These are phyloP conservation scores for Oncopeltus fasciatus DNA, from an alignment of 1,140 invertebrate species.

Conservation along the genomic window DNA sequence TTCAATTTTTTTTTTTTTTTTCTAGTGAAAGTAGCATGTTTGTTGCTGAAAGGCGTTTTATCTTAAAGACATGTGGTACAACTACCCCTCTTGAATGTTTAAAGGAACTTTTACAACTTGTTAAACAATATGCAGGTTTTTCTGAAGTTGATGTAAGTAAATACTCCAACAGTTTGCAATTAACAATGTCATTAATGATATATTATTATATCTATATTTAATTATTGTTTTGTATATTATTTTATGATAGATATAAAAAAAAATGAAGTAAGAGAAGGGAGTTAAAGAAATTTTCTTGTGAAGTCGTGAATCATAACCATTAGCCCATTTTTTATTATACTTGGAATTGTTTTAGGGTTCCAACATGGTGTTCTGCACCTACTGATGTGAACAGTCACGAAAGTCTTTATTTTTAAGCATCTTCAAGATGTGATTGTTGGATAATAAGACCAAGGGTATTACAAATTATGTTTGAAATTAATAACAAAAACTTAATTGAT, in stretches of 20 bases:
- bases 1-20: too few species aligned
- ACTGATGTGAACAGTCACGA: neutral
- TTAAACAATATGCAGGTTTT: conserved; percentile 72
- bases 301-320: neutral
- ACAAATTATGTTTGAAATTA: conserved; percentile 10
- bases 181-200: neutral
- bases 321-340: neutral
- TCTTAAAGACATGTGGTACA: conserved; percentile 96
- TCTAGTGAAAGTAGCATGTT: conserved; percentile 97
- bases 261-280: neutral
- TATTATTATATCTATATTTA: too few species aligned
- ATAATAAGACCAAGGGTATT: conserved; percentile 3
- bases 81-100: conserved; percentile 91
- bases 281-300: too few species aligned
- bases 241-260: neutral
- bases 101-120: conserved; percentile 67
- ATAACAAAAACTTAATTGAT: neutral
- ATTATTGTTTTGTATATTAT: neutral
- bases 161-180: neutral
- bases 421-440: conserved; percentile 4
- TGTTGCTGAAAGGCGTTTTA: conserved; percentile 80
- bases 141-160: conserved; percentile 49
- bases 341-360: conserved; percentile 11
- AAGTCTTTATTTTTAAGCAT: conserved; percentile 7
- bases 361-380: neutral